Percentiles rank a stretch among this genome's conserved stretches.
Evolutionary conservation across 2,797 vertebrate species (phyloP).

Genomic region (Ficedula albicollis): DNA sequence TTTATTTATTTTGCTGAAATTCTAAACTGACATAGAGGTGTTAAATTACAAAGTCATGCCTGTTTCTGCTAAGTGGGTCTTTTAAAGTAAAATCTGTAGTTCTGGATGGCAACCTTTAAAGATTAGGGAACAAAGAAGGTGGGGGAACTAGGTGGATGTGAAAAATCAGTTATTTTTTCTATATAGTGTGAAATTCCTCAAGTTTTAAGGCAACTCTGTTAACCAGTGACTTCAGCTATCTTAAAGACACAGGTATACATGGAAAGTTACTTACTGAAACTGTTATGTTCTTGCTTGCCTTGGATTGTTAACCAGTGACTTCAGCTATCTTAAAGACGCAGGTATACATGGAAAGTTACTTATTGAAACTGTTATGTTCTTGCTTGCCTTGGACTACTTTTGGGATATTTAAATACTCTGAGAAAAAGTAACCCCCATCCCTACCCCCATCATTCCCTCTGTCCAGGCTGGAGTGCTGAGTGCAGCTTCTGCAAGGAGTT

Average conservation of each 20-base stretch:
- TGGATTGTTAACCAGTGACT: neutral
- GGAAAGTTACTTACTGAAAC: neutral
- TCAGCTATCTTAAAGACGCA: neutral
- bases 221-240: neutral
- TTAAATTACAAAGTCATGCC: neutral
- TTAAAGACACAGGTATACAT: neutral
- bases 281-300: neutral
- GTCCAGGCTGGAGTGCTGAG: neutral
- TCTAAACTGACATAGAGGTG: constrained; percentile 10
- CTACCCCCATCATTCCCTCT: rapidly evolving
- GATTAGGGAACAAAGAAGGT: neutral
- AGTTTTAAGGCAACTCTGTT: neutral
- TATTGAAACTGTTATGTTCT: neutral
- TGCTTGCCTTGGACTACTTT: neutral
- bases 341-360: neutral
- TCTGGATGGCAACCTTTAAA: neutral
- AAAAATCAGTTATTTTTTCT: neutral
- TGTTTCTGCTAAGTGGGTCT: neutral
- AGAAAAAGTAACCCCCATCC: neutral
- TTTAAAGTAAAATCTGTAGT: neutral
- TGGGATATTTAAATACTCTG: neutral
- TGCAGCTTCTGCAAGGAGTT: neutral
- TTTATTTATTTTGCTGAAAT: constrained; percentile 44
- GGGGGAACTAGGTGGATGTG: neutral
- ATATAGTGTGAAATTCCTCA: neutral